Evolutionary conservation across 2,888 invertebrate species (phyloP).

Genomic region (Zhuqinia jingwanae): DNA sequence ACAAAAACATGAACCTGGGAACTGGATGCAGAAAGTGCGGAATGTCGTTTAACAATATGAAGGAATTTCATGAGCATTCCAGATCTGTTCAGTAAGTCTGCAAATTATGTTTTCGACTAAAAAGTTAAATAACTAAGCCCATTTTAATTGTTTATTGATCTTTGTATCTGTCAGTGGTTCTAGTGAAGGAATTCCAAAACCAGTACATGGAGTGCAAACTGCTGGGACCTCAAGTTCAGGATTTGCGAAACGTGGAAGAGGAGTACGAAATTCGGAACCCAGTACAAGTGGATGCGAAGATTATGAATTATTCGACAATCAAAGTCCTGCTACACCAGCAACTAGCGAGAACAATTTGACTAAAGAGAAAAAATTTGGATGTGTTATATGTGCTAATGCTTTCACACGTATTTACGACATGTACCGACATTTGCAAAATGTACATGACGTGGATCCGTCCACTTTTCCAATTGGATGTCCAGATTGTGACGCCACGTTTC

Average conservation of each 20-base stretch:
- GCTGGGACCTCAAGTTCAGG: no score
- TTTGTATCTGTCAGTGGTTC: no score
- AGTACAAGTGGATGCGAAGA: no score
- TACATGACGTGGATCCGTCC: background rate
- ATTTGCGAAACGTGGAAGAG: no score
- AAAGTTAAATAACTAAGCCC: no score
- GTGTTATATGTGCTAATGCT: background rate
- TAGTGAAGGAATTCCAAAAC: no score
- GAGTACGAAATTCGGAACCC: background rate
- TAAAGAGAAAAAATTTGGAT: background rate
- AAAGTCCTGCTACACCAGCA: no score
- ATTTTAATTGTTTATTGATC: no score
- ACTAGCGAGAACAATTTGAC: no score
- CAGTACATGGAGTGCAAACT: no score
- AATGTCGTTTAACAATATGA: background rate
- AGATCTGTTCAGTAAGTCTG: background rate
- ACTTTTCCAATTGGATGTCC: background rate
- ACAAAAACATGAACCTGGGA: background rate
- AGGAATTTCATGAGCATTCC: background rate
- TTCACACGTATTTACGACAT: background rate
- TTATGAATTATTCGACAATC: no score
- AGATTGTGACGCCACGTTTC: background rate
- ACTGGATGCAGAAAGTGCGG: background rate
- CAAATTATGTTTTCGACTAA: background rate
- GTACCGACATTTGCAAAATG: background rate